Evolutionary conservation across 2,113 vertebrate species (phyloP), one percentile per base, ranked within the genome.

Genomic region (Macquaria australasica): DNA sequence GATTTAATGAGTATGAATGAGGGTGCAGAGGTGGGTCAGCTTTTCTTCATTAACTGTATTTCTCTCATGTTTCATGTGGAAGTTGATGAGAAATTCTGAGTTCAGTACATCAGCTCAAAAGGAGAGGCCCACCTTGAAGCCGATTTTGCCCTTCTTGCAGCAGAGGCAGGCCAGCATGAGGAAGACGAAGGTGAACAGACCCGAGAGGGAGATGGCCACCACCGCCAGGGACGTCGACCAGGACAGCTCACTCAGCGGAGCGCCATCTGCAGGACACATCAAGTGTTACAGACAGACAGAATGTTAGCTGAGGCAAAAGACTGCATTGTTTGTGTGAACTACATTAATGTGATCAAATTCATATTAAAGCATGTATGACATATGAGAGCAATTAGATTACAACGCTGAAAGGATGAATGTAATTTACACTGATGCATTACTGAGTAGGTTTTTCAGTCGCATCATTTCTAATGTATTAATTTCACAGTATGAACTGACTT

Each of bases 111-210:
- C 23, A 12, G 45, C 41, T 37, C 15, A 18, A 11, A 43, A 73
- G 25, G 50, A 21, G 23, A 0, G 6, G 18, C 75, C 6, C 93
- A 99, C 98, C 97, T 99, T 98, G 94, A 99, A 99, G 89, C 97
- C 97, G 0, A 96, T 96, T 84, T 96, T 96, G 14, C 97, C 96
- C 91, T 97, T 98, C 96, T 98, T 99, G 94, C 98, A 99, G 96
- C 98, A 99, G 94, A 99, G 91, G 78, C 98, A 99, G 89, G 97
- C 97, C 96, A 99, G 90, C 98, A 98, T 98, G 97, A 99, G 97
- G 97, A 97, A 97, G 90, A 98, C 94, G 86, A 97, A 96, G 16
- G 97, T 96, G 95, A 98, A 97, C 93, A 98, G 97, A 8, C 97
- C 97, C 0, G 96, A 98, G 90, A 98, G 96, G 62, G 98, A 98